Evolutionary conservation across 2,797 vertebrate genomes (phyloP).

Genomic region (Lacerta agilis): DNA sequence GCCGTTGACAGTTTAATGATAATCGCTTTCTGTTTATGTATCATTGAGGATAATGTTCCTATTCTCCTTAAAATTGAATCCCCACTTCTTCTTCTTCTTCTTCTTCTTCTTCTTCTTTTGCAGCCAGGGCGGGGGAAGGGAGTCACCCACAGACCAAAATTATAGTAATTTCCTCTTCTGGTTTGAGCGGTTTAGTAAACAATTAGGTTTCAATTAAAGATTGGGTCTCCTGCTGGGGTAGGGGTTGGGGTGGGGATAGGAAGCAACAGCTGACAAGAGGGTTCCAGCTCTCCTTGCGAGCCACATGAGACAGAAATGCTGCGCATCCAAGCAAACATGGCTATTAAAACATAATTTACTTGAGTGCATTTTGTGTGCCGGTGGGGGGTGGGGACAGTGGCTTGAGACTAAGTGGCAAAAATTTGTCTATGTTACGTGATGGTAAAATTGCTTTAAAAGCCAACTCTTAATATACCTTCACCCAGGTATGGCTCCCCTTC

Average conservation of each 20-base stretch:
- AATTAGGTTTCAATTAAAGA: conserved; percentile 75
- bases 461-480: too few relatives aligned
- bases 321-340: not conserved
- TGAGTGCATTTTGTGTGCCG: not conserved
- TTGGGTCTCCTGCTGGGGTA: conserved; percentile 5
- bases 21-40: conserved; percentile 68
- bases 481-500: too few relatives aligned
- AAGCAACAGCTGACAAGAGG: conserved; percentile 7
- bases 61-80: conserved; percentile 53
- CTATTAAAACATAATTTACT: conserved; percentile 53
- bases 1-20: conserved; percentile 72
- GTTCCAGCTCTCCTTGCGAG: conserved; percentile 26
- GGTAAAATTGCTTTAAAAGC: not conserved
- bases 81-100: not conserved
- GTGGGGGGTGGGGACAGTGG: not conserved
- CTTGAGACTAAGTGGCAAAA: conserved; percentile 11
- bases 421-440: not conserved
- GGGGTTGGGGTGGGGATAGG: not conserved
- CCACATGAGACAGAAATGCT: conserved; percentile 27
- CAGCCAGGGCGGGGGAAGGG: not conserved
- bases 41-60: conserved; percentile 44
- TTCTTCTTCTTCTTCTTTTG: not conserved
- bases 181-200: conserved; percentile 68
- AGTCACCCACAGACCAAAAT: conserved; percentile 59
- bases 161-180: conserved; percentile 65